Evolutionary conservation across 2,113 vertebrate genomes (phyloP).

Genomic region (Antigone vipio): DNA sequence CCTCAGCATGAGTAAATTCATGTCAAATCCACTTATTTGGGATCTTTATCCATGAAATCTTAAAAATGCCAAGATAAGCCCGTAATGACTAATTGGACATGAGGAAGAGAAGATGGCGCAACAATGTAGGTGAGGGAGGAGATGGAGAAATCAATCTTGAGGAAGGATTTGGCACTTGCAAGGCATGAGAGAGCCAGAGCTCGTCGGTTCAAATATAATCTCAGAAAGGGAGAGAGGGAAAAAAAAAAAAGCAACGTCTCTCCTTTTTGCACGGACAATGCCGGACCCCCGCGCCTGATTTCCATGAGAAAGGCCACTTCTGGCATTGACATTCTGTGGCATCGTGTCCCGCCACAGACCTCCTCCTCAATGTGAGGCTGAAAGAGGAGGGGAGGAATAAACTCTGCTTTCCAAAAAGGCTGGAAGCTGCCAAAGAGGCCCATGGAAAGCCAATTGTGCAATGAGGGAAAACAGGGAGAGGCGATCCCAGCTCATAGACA

Average conservation of each 20-base stretch:
- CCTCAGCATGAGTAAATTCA: neutral
- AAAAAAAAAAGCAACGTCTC: neutral
- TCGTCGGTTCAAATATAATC: neutral
- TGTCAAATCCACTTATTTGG: neutral
- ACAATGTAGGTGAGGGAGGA: constrained; percentile 10
- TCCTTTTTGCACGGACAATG: neutral
- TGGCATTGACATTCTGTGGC: constrained; percentile 26
- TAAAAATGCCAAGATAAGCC: neutral
- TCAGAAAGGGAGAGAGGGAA: neutral
- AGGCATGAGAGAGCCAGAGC: neutral
- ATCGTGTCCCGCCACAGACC: neutral
- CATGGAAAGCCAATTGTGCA: constrained; percentile 23
- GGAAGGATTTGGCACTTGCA: neutral
- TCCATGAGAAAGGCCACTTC: constrained; percentile 45
- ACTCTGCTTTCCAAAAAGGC: neutral
- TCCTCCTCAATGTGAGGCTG: neutral
- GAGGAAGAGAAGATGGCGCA: neutral
- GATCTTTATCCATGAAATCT: neutral
- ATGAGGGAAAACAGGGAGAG: neutral
- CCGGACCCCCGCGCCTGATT: neutral
- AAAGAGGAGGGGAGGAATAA: constrained; percentile 19
- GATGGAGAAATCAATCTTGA: neutral
- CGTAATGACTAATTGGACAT: fast-evolving
- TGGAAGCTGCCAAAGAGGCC: constrained; percentile 9
- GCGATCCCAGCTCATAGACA: neutral